A percentile compares a stretch with the other conserved stretches of the same genome.
Evolutionary conservation across 2,113 vertebrate species (phyloP).

Genomic region (Colaptes auratus): DNA sequence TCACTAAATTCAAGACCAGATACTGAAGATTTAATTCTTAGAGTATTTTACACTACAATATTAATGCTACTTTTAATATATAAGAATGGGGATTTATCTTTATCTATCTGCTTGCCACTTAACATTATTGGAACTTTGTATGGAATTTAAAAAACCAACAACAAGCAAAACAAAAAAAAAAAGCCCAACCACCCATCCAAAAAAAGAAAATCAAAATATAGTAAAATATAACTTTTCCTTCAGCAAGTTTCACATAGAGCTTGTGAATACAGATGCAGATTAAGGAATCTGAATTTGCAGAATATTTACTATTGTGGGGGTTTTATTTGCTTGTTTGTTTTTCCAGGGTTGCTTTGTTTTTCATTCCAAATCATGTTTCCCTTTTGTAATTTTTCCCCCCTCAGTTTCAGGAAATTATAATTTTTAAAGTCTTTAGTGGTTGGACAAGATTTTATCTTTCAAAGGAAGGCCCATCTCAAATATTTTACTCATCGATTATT

Average conservation of each 20-base stretch:
- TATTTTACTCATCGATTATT: not conserved
- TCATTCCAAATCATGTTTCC: too few relatives aligned
- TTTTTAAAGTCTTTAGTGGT: too few relatives aligned
- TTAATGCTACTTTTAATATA: not conserved
- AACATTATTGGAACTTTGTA: not conserved
- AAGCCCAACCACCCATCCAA: too few relatives aligned
- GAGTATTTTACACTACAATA: not conserved
- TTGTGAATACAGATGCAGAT: not conserved
- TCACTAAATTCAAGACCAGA: not conserved
- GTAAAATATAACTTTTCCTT: not conserved
- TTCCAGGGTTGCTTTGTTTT: too few relatives aligned
- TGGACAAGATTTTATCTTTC: too few relatives aligned
- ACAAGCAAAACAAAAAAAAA: too few relatives aligned
- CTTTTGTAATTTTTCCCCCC: too few relatives aligned
- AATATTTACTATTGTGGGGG: too few relatives aligned
- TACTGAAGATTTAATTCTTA: not conserved
- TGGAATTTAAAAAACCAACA: not conserved
- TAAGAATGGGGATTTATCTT: not conserved
- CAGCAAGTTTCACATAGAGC: not conserved
- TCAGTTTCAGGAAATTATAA: too few relatives aligned
- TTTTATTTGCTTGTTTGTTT: too few relatives aligned
- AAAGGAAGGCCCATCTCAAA: too few relatives aligned
- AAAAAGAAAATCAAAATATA: too few relatives aligned
- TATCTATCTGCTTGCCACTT: not conserved
- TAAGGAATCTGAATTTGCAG: not conserved